Base-by-base conservation (phyloP, 2,113 vertebrate species). In the Anseranas semipalmata region DNA sequence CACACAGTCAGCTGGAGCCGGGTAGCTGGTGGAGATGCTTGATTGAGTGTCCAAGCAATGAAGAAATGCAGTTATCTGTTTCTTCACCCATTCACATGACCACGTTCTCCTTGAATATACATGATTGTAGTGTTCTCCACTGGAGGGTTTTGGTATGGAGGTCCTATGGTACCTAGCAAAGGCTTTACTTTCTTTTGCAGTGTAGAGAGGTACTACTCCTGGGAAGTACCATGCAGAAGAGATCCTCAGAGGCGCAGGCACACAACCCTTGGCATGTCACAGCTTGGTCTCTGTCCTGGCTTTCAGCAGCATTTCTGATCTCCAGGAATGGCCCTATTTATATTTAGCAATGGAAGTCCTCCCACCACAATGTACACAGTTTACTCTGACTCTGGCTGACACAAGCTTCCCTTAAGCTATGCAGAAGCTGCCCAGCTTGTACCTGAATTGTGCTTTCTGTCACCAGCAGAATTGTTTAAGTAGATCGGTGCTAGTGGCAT, bases 251-350 rank as follows among this genome's bases (percentile, higher is more conserved):
- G 14, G 1, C 9, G 8, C 7, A 63, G 28, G 15, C 13, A 7
- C 0, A 0, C 43, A 62, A 62, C 18, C 6, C 14, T 43, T 68
- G 33, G 48, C 45, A 46, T 37, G 3, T 45, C 50, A 35, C 18
- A 2, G 1, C 39, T 73, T 24, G 21, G 14, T 87, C 8, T 10
- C 27, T 28, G 7, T 53, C 12, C 58, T 45, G 35, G 48, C 18
- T 52, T 78, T 60, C 52, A 87, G 46, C 14, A 91, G 30, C 24
- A 37, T 39, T 59, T 87, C 12, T 17, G 35, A 16, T 62, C 27
- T 67, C 53, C 43, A 75, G 27, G 53, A 85, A 72, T 25, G 10
- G 15, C 2, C 2, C 9, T 28, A 7, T 75, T 67, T 81, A 12
- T 35, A 41, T 83, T 68, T 48, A n/a, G 35, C 39, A 67, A 1